Evolutionary conservation across 2,888 invertebrate genomes (phyloP).

Genomic region (Cephus runcator): DNA sequence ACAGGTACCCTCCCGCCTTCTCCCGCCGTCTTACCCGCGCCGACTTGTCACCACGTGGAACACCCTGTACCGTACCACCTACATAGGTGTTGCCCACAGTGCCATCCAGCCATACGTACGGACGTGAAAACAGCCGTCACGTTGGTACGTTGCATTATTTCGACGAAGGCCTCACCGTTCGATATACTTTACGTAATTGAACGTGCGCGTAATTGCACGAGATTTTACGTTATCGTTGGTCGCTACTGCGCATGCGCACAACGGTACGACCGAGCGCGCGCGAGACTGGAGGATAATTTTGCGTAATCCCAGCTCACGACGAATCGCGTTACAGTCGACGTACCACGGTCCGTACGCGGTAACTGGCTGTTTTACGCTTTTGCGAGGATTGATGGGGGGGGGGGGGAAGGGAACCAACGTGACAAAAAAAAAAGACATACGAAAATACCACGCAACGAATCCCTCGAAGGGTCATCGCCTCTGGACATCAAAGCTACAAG

Average conservation of each 20-base stretch:
- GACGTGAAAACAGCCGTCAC: neutral
- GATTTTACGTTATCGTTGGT: neutral
- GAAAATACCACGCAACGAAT: slow-evolving; percentile 20
- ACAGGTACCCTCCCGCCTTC: neutral
- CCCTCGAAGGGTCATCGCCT: slow-evolving; percentile 49
- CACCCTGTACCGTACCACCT: neutral
- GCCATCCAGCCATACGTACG: neutral
- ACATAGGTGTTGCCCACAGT: neutral
- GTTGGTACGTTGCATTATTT: neutral
- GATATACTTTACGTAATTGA: neutral
- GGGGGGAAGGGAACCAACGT: neutral
- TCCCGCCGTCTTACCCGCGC: neutral
- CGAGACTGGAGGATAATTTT: neutral
- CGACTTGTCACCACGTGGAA: neutral
- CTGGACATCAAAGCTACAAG: slow-evolving; percentile 29
- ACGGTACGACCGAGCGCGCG: too few species aligned
- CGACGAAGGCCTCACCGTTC: neutral
- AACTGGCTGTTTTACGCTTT: neutral
- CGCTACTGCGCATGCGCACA: neutral
- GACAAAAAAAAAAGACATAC: neutral
- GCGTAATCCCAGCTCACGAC: neutral
- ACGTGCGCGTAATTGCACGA: neutral
- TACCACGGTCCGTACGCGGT: neutral
- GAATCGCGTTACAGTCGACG: neutral
- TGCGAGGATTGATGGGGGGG: accelerated